Percentiles rank a stretch among this genome's conserved stretches.
These are phyloP conservation scores for Natrix natrix DNA, from an alignment of 2,797 vertebrate species.

Conservation along the genomic window DNA sequence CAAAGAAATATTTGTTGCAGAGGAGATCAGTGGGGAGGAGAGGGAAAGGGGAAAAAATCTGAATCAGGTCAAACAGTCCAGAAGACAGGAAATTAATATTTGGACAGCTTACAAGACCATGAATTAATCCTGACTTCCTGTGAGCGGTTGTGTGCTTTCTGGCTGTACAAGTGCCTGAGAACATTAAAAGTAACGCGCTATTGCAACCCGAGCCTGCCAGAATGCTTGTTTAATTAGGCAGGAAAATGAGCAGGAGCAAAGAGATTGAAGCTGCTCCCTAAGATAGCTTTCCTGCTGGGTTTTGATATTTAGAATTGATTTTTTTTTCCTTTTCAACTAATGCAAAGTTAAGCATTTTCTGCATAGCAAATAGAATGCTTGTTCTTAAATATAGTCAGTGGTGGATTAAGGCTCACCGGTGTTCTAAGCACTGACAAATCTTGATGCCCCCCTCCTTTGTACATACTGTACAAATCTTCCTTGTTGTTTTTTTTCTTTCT, in stretches of 20 bases:
- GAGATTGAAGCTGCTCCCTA: constrained; percentile 8
- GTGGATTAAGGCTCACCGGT: no score
- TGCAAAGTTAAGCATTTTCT: constrained; percentile 8
- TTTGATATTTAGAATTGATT: constrained; percentile 16
- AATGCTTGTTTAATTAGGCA: constrained; percentile 33
- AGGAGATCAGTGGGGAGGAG: not conserved
- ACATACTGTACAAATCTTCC: no score
- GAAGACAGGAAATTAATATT: constrained; percentile 9
- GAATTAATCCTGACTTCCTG: constrained; percentile 23
- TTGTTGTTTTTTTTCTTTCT: no score
- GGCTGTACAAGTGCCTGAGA: not conserved
- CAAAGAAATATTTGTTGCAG: constrained; percentile 42
- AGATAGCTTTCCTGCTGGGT: not conserved
- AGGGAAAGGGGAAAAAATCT: not conserved
- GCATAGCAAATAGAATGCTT: not conserved
- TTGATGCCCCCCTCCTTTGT: no score
- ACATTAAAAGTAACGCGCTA: not conserved
- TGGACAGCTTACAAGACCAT: not conserved
- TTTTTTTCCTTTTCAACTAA: not conserved
- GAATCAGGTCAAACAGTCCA: not conserved
- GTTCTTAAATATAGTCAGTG: not conserved
- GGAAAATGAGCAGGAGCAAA: constrained; percentile 26
- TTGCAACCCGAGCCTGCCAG: constrained; percentile 15
- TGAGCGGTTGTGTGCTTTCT: constrained; percentile 7
- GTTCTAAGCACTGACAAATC: no score